Base-by-base conservation (phyloP, 2,113 vertebrate species). In the Ornithorhynchus anatinus region DNA sequence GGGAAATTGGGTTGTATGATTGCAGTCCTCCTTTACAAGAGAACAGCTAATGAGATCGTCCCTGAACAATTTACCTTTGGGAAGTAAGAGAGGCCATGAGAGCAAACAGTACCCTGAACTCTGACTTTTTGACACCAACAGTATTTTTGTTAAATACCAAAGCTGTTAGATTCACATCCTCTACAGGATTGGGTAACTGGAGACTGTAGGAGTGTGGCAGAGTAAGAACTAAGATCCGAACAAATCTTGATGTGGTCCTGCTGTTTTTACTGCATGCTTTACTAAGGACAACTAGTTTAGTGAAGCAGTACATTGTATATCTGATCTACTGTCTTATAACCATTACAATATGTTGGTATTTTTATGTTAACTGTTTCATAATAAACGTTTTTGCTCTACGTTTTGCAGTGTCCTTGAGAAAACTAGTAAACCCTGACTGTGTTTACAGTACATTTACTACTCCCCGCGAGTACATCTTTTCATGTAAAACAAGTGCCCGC, bases 281-380 rank as follows among this genome's bases (percentile, higher is more conserved):
- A 48, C 8, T 23, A 43, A 7, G 77, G 77, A 81, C 4, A 82
- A 20, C 71, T 62, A 40, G 37, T 2, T 54, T 62, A 74, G 51
- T 56, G 43, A 82, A 81, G 38, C 45, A 43, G 3, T 71, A 54
- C 13, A 23, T 39, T 59, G 36, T 29, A 1, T 45, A 23, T 9
- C 13, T 56, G 3, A 7, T 16, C 61, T 84, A 86, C 47, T 15
- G 75, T 32, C 67, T 61, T 80, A 3, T 78, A 86, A 81, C 69
- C 74, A 36, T 32, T 75, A n/a, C 44, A 44, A 63, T 62, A 82
- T 82, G 50, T 79, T 77, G 79, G 32, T 70, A 32, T 54, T 69
- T 59, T 50, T 36, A 61, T 43, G 61, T 80, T 78, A 77, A 65
- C 78, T 1, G 16, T 61, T 31, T 32, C 27, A 54, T 54, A 51